phyloP scores from a whole-genome alignment of 2,797 vertebrate genomes.

The Sarcophilus harrisii region DNA sequence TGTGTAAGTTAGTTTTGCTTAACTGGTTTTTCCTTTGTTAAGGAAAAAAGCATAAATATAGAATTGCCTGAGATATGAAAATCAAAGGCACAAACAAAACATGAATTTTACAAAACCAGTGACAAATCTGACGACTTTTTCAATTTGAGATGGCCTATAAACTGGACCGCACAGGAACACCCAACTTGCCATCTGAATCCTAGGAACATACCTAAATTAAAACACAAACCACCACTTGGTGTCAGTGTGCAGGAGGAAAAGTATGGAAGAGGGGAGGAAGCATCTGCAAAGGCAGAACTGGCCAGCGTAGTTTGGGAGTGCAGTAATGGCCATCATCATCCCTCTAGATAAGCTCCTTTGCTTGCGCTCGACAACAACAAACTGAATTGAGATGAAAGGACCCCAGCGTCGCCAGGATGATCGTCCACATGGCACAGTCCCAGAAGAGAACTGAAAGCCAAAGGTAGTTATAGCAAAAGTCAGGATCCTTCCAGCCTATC shows the following conservation, averaged over 20 bases:
- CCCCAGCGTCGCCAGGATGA: background rate
- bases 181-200: background rate
- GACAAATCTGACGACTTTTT: background rate
- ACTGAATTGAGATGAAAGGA: background rate
- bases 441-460: constrained; percentile 52
- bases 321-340: constrained; percentile 48
- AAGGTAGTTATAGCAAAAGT: constrained; percentile 38
- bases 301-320: constrained; percentile 65
- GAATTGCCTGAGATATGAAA: background rate
- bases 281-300: constrained; percentile 62
- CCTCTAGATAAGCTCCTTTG: constrained; percentile 43
- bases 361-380: constrained; percentile 46
- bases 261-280: constrained; percentile 54
- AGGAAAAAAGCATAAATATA: background rate
- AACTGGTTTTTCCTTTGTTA: background rate
- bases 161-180: background rate
- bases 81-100: background rate
- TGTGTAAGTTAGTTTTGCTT: background rate
- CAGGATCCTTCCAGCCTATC: constrained; percentile 6
- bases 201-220: background rate
- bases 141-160: background rate
- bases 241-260: constrained; percentile 61
- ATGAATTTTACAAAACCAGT: background rate
- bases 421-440: background rate
- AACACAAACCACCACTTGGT: constrained; percentile 65